Base-by-base conservation (phyloP, 2,888 invertebrate species). In the Aspidiotus rigidus region DNA sequence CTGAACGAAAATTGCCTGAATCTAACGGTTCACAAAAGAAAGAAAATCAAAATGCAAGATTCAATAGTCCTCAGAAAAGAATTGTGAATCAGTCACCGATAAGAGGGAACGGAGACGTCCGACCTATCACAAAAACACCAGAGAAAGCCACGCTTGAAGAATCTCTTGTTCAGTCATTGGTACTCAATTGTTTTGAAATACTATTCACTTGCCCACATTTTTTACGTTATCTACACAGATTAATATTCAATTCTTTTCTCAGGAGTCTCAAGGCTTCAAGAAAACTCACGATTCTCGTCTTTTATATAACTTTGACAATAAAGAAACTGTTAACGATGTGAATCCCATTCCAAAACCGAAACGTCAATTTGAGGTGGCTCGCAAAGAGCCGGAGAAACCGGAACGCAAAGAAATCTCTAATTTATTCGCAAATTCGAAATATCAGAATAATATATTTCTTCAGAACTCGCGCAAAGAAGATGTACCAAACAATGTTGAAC, bases 221-320 rank as follows among this genome's bases (percentile, higher is more conserved):
- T 13, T 17, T 8, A 8, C 7, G 17, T 8, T 62, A 13, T 61
- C n/a, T 28, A 56, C 41, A 49, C 13, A 11, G 2, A 54, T 55
- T 64, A 40, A 16, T 57, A 7, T 42, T 44, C 2, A 44, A 41
- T 59, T 16, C n/a, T 15, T 8, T 39, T 44, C 60, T 10, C 16
- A 67, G 67, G 67, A 67, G 60, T 57, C 67, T 60, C 67, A 67
- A 60, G 67, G 67, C 1, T 67, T 60, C 59, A 67, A 7, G 11
- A 59, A 60, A 42, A 67, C 67, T 3, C 42, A 59, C 11, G 67
- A 67, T 15, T 59, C 67, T n/a, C 67, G 60, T 60, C 42, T 67
- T 11, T 59, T 60, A 53, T 67, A 59, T 39, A 59, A 67, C 57
- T 67, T 67, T 40, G 60, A 67, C n/a, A 39, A 67, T 39, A 59